Percentiles rank a stretch among this genome's conserved stretches.
These are phyloP conservation scores for Pogonognathellus flavescens DNA, from an alignment of 1,140 invertebrate genomes.

Conservation along the genomic window DNA sequence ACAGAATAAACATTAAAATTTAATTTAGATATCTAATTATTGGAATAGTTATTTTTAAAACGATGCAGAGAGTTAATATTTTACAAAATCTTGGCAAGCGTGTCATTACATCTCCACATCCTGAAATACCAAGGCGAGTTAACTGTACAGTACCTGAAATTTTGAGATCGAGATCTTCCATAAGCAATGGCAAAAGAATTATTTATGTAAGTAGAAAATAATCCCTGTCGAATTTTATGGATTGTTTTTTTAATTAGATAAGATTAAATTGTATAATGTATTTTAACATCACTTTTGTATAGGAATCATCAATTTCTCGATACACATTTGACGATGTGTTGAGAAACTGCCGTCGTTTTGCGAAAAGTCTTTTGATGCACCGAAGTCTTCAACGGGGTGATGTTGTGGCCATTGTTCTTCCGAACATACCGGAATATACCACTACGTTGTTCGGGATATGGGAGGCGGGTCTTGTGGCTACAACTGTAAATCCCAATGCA, in stretches of 20 bases:
- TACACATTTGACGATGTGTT: conserved; percentile 16
- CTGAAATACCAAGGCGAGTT: neutral
- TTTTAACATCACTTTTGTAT: neutral
- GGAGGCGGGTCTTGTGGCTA: conserved; percentile 4
- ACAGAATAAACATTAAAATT: no score
- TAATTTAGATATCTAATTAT: no score
- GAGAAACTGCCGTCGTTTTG: conserved; percentile 9
- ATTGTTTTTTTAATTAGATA: neutral
- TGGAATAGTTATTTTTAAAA: no score
- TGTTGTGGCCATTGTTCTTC: conserved; percentile 14
- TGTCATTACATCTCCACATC: neutral
- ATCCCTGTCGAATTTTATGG: no score
- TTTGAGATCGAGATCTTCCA: neutral
- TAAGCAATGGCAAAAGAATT: neutral
- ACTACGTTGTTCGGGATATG: conserved; percentile 19
- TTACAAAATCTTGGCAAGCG: no score
- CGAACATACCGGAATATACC: conserved; percentile 21
- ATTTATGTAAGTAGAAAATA: neutral
- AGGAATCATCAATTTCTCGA: neutral
- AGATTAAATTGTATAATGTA: neutral
- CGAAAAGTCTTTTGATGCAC: neutral
- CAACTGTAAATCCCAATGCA: conserved; percentile 2
- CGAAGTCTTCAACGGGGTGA: neutral
- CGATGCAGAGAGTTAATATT: no score
- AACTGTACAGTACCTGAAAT: neutral